Base-by-base conservation (phyloP, 2,888 invertebrate species). In the Pimpla rufipes region DNA sequence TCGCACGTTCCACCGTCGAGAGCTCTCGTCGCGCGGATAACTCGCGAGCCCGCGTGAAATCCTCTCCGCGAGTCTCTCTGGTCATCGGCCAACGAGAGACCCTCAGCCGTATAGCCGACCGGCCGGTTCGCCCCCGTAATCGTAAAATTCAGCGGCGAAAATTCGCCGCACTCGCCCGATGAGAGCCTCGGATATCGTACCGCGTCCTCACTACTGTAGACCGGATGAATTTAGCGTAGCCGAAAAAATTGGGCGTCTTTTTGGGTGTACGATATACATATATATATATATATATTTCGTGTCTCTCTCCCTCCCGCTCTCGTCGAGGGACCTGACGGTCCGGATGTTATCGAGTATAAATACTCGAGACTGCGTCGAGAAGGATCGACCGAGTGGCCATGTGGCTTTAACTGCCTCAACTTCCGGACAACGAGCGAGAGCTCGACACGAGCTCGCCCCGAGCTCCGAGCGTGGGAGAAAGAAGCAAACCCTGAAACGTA, bases 271-370 rank as follows among this genome's bases (percentile, higher is more conserved):
- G 52, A 10, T n/a, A n/a, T n/a, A n/a, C n/a, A n/a, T n/a, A n/a
- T n/a, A n/a, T n/a, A n/a, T n/a, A n/a, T n/a, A n/a, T n/a, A n/a
- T n/a, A n/a, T n/a, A n/a, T n/a, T n/a, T n/a, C n/a, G 55, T 4
- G 23, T 11, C 23, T 13, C 13, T 23, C 4, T 37, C 16, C 29
- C 2, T 59, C 23, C 21, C 37, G 23, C 37, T 59, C 6, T 5
- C 2, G 3, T 10, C 29, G 16, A 16, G 59, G 37, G 59, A 59
- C 59, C 21, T 57, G 71, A 71, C 52, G 37, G 67, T 73, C 83
- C 83, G 83, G 79, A 83, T 80, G 83, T 83, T 83, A 80, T 83
- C 79, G 62, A 73, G 80, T 83, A 79, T 83, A 83, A 80, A 83
- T 83, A 83, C 83, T 77, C 76, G 79, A 77, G 68, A 62, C 57